phyloP scores from a whole-genome alignment of 2,113 vertebrate genomes.

The Prochilodus magdalenae region DNA sequence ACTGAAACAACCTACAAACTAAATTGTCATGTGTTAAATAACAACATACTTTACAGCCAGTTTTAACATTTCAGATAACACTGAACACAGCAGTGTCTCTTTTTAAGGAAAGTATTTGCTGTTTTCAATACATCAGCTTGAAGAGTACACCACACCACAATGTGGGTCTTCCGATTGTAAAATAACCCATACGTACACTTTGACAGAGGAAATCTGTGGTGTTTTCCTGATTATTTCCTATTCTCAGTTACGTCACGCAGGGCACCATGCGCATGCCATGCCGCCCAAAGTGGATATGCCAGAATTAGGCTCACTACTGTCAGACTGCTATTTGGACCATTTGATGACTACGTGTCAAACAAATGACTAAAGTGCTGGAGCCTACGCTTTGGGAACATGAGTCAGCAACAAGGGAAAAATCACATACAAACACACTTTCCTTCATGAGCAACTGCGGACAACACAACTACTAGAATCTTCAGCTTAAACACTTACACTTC shows the following conservation, averaged over 20 bases:
- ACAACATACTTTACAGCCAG: too few relatives aligned
- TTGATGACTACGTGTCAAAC: slow-evolving; percentile 51
- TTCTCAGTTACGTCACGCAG: background rate
- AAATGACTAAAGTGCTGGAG: slow-evolving; percentile 49
- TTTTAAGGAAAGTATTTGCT: too few relatives aligned
- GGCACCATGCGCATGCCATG: background rate
- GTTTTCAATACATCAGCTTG: too few relatives aligned
- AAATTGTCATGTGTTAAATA: too few relatives aligned
- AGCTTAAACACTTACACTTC: too few relatives aligned
- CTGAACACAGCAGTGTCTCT: too few relatives aligned
- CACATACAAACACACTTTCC: slow-evolving; percentile 37
- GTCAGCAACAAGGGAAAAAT: slow-evolving; percentile 41
- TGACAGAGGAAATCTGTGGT: background rate
- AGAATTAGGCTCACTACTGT: slow-evolving; percentile 43
- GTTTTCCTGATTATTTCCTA: background rate
- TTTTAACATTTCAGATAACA: too few relatives aligned
- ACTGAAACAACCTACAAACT: too few relatives aligned
- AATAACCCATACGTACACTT: background rate
- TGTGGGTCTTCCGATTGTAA: too few relatives aligned
- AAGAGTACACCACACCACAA: too few relatives aligned
- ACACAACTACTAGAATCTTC: background rate
- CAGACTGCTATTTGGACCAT: slow-evolving; percentile 48
- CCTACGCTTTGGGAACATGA: slow-evolving; percentile 36
- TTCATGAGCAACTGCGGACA: background rate
- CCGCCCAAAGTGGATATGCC: slow-evolving; percentile 3